Evolutionary conservation across 2,797 vertebrate genomes (phyloP).

Genomic region (Chrysocyon brachyurus): DNA sequence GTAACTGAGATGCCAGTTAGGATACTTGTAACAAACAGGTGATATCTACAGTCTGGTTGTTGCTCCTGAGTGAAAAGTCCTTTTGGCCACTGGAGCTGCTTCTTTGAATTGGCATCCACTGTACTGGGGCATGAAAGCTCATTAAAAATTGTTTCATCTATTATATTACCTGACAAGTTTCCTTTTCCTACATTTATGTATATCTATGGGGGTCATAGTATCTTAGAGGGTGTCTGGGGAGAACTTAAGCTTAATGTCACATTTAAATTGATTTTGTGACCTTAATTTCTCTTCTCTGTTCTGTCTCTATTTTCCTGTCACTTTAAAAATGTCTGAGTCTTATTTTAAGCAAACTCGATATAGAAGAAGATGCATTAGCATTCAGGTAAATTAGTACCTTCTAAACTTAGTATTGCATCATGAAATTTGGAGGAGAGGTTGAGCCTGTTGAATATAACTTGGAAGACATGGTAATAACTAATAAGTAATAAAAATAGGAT

Average conservation of each 20-base stretch:
- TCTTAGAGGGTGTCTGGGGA: constrained; percentile 23
- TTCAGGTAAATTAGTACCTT: constrained; percentile 62
- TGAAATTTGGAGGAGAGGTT: constrained; percentile 45
- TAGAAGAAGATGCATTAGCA: constrained; percentile 22
- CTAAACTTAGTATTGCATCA: constrained; percentile 59
- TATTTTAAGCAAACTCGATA: constrained; percentile 56
- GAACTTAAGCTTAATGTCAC: constrained; percentile 32
- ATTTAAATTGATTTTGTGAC: constrained; percentile 59
- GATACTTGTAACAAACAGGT: constrained; percentile 62
- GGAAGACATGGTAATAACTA: constrained; percentile 38
- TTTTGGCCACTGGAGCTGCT: not conserved
- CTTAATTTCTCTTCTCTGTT: constrained; percentile 62
- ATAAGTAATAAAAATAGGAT: not conserved
- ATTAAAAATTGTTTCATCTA: not conserved
- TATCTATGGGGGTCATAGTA: not conserved
- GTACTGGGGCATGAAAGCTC: not conserved
- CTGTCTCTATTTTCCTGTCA: constrained; percentile 27
- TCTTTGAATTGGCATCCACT: constrained; percentile 51
- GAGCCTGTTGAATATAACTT: constrained; percentile 43
- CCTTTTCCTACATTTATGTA: not conserved
- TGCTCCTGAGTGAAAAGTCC: constrained; percentile 60
- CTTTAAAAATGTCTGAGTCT: constrained; percentile 48
- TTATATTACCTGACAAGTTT: not conserved
- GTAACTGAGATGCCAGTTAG: constrained; percentile 74
- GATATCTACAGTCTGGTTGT: constrained; percentile 56